A percentile compares a stretch with the other conserved stretches of the same genome.
Evolutionary conservation across 2,888 invertebrate genomes (phyloP).

Genomic region (Ectemnius continuus): DNA sequence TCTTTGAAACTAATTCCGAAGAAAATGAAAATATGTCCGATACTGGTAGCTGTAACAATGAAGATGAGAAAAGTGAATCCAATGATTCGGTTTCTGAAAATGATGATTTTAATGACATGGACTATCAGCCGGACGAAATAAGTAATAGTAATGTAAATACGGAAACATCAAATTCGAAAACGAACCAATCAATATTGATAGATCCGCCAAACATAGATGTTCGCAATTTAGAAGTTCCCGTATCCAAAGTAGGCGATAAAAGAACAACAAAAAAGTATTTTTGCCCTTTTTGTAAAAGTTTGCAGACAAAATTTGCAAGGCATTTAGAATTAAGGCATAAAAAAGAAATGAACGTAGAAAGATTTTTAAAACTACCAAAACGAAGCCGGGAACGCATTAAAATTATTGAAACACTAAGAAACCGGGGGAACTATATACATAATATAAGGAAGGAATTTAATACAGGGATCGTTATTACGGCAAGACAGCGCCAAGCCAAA

Average conservation of each 20-base stretch:
- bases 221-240: background rate
- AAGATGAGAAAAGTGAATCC: background rate
- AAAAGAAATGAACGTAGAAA: slow-evolving; percentile 46
- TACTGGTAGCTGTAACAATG: background rate
- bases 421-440: slow-evolving; percentile 44
- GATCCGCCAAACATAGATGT: background rate
- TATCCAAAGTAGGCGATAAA: background rate
- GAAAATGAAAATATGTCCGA: background rate
- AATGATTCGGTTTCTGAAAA: background rate
- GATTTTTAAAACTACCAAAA: slow-evolving; percentile 37
- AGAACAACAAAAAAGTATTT: slow-evolving; percentile 29
- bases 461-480: slow-evolving; percentile 46
- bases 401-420: slow-evolving; percentile 43
- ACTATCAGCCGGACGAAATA: background rate
- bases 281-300: slow-evolving; percentile 52
- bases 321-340: background rate
- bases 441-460: slow-evolving; percentile 40
- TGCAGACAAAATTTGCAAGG: slow-evolving; percentile 20
- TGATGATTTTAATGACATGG: background rate
- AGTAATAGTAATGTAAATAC: background rate
- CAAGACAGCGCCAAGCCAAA: slow-evolving; percentile 39
- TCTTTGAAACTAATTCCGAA: background rate
- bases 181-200: background rate
- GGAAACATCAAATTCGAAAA: background rate
- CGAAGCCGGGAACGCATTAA: slow-evolving; percentile 20